A percentile compares a stretch with the other conserved stretches of the same genome.
phyloP scores from a whole-genome alignment of 2,888 invertebrate species.

The Ennomos quercinarius region DNA sequence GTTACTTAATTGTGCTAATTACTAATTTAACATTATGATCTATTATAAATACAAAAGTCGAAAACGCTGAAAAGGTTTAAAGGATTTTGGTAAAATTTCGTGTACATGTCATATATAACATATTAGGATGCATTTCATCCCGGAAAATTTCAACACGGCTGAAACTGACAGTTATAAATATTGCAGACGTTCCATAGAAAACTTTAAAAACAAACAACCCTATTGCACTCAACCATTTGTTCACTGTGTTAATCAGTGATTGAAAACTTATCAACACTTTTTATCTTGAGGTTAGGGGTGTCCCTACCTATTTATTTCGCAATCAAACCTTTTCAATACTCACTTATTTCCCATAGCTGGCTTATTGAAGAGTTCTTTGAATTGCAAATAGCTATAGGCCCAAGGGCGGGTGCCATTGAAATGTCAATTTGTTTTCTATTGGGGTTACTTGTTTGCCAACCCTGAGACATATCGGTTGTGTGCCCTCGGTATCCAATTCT shows the following conservation, averaged over 20 bases:
- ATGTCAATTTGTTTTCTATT: slow-evolving; percentile 85
- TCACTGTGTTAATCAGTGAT: not conserved
- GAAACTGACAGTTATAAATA: too few relatives aligned
- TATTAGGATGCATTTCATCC: too few relatives aligned
- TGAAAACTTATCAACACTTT: slow-evolving; percentile 23
- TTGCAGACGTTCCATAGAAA: too few relatives aligned
- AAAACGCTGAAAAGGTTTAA: too few relatives aligned
- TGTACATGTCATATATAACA: too few relatives aligned
- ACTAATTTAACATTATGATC: too few relatives aligned
- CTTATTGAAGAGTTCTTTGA: slow-evolving; percentile 81
- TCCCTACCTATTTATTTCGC: slow-evolving; percentile 53
- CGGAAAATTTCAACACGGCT: too few relatives aligned
- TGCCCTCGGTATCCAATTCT: slow-evolving; percentile 30
- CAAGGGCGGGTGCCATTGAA: slow-evolving; percentile 76
- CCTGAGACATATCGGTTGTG: slow-evolving; percentile 45
- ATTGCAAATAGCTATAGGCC: slow-evolving; percentile 80
- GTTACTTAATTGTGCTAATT: too few relatives aligned
- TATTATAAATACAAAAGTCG: too few relatives aligned
- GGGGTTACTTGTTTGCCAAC: slow-evolving; percentile 58
- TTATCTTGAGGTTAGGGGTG: slow-evolving; percentile 21
- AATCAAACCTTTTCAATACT: slow-evolving; percentile 77
- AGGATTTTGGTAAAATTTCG: too few relatives aligned
- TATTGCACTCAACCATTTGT: too few relatives aligned
- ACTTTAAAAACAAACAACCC: too few relatives aligned
- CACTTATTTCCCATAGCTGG: slow-evolving; percentile 77